phyloP scores from a whole-genome alignment of 2,113 vertebrate species.

The Brachyhypopomus occidentalis region DNA sequence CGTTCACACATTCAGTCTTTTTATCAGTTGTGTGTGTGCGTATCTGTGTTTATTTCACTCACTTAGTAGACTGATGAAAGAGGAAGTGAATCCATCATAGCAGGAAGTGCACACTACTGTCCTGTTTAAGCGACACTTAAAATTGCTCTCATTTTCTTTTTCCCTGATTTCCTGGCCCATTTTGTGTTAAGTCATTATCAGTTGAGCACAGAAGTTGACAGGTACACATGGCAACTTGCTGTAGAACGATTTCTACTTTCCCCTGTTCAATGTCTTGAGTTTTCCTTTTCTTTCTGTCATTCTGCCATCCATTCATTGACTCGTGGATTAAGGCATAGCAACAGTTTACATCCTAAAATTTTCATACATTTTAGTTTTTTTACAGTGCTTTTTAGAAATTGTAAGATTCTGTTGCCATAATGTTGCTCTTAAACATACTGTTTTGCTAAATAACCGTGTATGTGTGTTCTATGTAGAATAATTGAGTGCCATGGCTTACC shows the following conservation, averaged over 20 bases:
- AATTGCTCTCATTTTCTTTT: conserved; percentile 48
- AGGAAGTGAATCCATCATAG: conserved; percentile 77
- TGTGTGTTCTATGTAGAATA: conserved; percentile 75
- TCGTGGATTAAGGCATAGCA: no score
- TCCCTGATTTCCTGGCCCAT: conserved; percentile 17
- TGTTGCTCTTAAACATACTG: no score
- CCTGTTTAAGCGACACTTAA: conserved; percentile 65
- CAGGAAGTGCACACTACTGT: conserved; percentile 70
- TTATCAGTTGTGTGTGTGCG: not conserved
- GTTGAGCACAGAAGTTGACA: no score
- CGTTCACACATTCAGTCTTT: no score
- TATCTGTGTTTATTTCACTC: not conserved
- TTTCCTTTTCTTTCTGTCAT: no score
- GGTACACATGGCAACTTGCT: no score
- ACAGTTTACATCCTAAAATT: no score
- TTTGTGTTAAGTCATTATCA: no score
- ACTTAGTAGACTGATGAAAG: conserved; percentile 51
- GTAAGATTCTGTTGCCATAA: not conserved
- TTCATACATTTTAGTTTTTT: no score
- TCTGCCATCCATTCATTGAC: no score
- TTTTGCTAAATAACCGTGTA: not conserved
- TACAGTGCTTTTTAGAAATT: not conserved
- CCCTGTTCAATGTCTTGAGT: no score
- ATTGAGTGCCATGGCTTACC: conserved; percentile 94
- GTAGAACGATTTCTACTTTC: no score